Percentiles rank a stretch among this genome's conserved stretches.
Conservation (phyloP, 2,797 vertebrate genomes). For the Iguana delicatissima region DNA sequence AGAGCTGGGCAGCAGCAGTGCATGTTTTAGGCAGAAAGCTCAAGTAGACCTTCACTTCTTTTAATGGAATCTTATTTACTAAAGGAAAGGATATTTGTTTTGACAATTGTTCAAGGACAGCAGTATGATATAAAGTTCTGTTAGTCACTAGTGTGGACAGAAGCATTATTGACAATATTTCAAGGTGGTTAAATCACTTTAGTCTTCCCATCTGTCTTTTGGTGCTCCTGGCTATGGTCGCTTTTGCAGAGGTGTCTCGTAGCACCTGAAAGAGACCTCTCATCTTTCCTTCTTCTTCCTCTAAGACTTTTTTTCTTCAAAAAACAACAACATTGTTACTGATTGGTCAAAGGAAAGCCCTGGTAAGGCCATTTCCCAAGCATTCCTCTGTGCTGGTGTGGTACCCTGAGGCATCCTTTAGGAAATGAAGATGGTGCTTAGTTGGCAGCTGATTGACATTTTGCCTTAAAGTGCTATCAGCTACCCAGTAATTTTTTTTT, state of each 20-base stretch:
- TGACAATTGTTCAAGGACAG: not conserved
- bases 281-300: not conserved
- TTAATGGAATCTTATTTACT: not conserved
- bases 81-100: not conserved
- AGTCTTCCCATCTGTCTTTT: not conserved
- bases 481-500: not conserved
- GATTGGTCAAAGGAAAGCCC: not conserved
- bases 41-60: not conserved
- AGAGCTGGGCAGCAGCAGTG: not conserved
- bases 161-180: not conserved
- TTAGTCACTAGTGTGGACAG: not conserved
- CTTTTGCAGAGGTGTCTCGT: not conserved
- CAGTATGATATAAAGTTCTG: not conserved
- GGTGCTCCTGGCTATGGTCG: too few species aligned
- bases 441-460: not conserved
- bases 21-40: not conserved
- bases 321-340: not conserved
- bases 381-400: not conserved
- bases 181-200: not conserved
- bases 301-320: not conserved
- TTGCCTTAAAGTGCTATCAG: not conserved
- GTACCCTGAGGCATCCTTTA: not conserved
- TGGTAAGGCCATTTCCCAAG: not conserved
- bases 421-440: not conserved
- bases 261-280: not conserved